Base-by-base conservation (phyloP, 2,113 vertebrate species). In the Australoheros scitulus region DNA sequence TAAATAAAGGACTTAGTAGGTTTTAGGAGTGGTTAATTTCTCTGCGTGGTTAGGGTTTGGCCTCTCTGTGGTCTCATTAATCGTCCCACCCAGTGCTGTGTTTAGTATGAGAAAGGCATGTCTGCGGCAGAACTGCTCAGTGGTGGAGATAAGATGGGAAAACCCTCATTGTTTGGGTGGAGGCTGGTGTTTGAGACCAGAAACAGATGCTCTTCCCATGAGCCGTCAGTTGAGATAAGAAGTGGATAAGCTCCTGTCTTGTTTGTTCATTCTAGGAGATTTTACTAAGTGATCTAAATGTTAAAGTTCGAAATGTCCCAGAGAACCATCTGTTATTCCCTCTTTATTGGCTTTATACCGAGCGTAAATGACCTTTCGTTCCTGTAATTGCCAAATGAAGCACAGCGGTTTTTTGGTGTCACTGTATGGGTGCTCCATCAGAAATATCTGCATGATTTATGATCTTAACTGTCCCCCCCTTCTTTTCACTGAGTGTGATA, bases 371-470 rank as follows among this genome's bases (percentile, higher is more conserved):
- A 76, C 29, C 68, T 57, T 81, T 74, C 72, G 77, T 59, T 82
- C 61, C 41, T 61, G 56, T 86, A 79, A 84, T 68, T 89, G 81
- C 22, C 20, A 56, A 83, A 75, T 64, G 76, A 88, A 80, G 43
- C 18, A 14, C 57, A 22, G 24, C 36, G 18, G 58, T 86, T 89
- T 81, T 15, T 82, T 64, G 29, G 18, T 75, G 64, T 88, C 85
- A 68, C 60, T 6, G 78, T 56, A 55, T 59, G 72, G 74, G 60
- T 63, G 79, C 64, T 77, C 52, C 47, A 0, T 74, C 82, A 79
- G 85, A 87, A 89, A 82, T 60, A 60, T 56, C 34, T 29, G 8
- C 13, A 34, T 88, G 89, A 92, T 88, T 91, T 87, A 90, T 70
- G 68, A 14, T 9, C 22, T 22, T 18, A 34, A 47, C 47, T 34